phyloP scores from a whole-genome alignment of 2,113 vertebrate species.

The Halichoeres trimaculatus region DNA sequence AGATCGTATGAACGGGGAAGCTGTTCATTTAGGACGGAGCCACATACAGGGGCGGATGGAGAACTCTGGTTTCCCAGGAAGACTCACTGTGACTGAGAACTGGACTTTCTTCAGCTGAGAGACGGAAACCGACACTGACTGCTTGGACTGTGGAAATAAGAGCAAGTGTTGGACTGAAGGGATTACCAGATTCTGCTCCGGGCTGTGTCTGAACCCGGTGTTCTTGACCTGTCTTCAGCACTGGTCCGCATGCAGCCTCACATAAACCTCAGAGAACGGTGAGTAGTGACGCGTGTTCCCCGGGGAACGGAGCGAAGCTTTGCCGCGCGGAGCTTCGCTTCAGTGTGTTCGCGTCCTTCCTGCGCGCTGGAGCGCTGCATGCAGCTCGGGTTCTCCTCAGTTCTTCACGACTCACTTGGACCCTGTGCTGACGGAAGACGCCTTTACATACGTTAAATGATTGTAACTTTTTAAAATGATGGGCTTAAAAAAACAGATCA shows the following conservation, averaged over 20 bases:
- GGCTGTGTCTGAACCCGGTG: too few relatives aligned
- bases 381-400: neutral
- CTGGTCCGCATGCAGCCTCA: too few relatives aligned
- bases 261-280: conserved; percentile 31
- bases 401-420: conserved; percentile 1
- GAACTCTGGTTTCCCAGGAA: neutral
- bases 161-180: conserved; percentile 28
- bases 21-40: conserved; percentile 30
- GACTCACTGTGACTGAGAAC: neutral
- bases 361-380: conserved; percentile 5
- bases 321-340: too few relatives aligned
- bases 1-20: conserved; percentile 19
- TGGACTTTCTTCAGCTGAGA: neutral
- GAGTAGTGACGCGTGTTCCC: too few relatives aligned
- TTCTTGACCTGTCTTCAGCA: too few relatives aligned
- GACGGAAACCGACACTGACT: conserved; percentile 20
- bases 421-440: too few relatives aligned
- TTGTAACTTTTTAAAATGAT: too few relatives aligned
- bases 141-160: conserved; percentile 9
- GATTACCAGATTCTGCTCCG: neutral
- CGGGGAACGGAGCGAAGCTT: too few relatives aligned
- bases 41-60: conserved; percentile 6
- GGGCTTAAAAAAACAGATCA: too few relatives aligned
- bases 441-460: too few relatives aligned
- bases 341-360: too few relatives aligned